Evolutionary conservation across 2,113 vertebrate genomes (phyloP).

Genomic region (Struthio camelus): DNA sequence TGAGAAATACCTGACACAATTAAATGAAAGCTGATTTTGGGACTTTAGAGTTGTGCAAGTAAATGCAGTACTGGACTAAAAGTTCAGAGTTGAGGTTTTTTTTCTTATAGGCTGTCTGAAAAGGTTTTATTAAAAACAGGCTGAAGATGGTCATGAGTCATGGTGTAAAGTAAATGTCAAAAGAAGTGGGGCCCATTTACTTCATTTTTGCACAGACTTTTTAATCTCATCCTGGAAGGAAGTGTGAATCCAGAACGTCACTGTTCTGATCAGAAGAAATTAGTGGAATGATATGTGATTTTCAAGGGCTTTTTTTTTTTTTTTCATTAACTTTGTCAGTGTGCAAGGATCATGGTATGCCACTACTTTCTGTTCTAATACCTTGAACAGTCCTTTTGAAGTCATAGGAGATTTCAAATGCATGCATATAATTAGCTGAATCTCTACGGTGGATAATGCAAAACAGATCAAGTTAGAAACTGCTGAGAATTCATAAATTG

Average conservation of each 20-base stretch:
- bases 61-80: neutral
- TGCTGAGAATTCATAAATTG: neutral
- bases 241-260: neutral
- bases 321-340: neutral
- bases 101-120: neutral
- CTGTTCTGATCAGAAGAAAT: constrained; percentile 6
- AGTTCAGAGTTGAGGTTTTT: neutral
- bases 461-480: neutral
- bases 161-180: neutral
- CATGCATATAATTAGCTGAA: neutral
- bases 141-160: neutral
- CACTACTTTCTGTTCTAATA: neutral
- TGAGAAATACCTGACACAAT: neutral
- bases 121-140: fast-evolving
- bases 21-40: neutral
- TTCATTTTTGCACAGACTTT: neutral
- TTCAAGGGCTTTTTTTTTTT: constrained; percentile 13
- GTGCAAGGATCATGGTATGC: neutral
- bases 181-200: neutral
- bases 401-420: neutral
- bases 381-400: neutral
- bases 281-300: neutral
- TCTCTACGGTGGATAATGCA: neutral
- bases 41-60: neutral
- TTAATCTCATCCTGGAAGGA: neutral